phyloP scores from a whole-genome alignment of 2,888 invertebrate species.

The Stenurella melanura region DNA sequence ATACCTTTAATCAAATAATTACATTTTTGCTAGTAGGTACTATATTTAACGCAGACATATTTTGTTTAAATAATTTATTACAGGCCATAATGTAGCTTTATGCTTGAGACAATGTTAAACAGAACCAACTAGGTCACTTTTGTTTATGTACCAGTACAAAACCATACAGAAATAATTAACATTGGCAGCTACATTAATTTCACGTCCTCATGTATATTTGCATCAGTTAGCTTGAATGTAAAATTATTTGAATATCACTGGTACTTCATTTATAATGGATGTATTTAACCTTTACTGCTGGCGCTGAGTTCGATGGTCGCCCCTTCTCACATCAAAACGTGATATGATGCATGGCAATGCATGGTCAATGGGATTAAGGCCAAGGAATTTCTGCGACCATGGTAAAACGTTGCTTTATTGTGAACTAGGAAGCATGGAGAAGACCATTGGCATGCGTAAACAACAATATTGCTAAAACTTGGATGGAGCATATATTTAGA shows the following conservation, averaged over 20 bases:
- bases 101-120: neutral
- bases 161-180: neutral
- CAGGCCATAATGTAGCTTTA: too few species aligned
- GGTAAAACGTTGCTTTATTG: neutral
- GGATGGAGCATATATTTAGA: too few species aligned
- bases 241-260: neutral
- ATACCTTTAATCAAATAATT: too few species aligned
- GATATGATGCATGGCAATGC: neutral
- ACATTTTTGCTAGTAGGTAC: too few species aligned
- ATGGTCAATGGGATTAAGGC: slow-evolving; percentile 2
- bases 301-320: neutral
- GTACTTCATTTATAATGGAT: neutral
- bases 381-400: neutral
- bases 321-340: neutral
- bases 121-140: neutral
- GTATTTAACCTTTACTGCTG: neutral
- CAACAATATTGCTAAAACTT: too few species aligned
- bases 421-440: neutral
- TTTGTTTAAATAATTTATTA: too few species aligned
- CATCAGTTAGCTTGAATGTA: neutral
- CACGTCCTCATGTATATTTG: neutral
- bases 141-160: neutral
- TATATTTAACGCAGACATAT: too few species aligned
- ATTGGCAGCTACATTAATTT: neutral
- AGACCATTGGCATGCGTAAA: neutral